Evolutionary conservation across 2,797 vertebrate genomes (phyloP).

Genomic region (Falco naumanni): DNA sequence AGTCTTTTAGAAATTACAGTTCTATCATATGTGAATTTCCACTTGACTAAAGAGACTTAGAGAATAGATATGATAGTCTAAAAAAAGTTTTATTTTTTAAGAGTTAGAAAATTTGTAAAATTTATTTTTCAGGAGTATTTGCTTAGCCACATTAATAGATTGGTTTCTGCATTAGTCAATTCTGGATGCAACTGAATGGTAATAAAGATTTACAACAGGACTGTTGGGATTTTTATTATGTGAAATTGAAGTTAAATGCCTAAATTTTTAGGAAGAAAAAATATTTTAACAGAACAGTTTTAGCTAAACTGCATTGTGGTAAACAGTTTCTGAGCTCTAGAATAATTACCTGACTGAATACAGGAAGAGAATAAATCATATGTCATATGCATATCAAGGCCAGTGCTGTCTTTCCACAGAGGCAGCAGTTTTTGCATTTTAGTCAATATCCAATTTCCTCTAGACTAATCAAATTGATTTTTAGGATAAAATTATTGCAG

Average conservation of each 20-base stretch:
- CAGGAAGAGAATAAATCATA: neutral
- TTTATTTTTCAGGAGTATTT: neutral
- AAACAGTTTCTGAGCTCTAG: neutral
- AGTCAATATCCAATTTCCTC: constrained; percentile 44
- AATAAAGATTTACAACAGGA: neutral
- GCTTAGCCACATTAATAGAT: neutral
- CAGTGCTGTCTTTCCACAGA: neutral
- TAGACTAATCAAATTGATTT: constrained; percentile 32
- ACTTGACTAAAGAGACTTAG: neutral
- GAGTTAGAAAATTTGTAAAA: neutral
- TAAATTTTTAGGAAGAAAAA: neutral
- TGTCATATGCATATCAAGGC: neutral
- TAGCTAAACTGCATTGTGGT: neutral
- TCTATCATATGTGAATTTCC: neutral
- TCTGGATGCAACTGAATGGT: too few relatives aligned
- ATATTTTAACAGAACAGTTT: neutral
- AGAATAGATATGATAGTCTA: neutral
- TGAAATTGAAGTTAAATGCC: neutral
- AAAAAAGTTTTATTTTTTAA: neutral
- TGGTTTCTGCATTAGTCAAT: neutral
- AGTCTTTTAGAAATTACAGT: neutral
- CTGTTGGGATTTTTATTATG: neutral
- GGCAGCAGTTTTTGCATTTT: neutral
- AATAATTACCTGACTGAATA: neutral
- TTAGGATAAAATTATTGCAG: neutral